These are phyloP conservation scores for Mimachlamys varia DNA, from an alignment of 2,888 invertebrate species.

Conservation along the genomic window DNA sequence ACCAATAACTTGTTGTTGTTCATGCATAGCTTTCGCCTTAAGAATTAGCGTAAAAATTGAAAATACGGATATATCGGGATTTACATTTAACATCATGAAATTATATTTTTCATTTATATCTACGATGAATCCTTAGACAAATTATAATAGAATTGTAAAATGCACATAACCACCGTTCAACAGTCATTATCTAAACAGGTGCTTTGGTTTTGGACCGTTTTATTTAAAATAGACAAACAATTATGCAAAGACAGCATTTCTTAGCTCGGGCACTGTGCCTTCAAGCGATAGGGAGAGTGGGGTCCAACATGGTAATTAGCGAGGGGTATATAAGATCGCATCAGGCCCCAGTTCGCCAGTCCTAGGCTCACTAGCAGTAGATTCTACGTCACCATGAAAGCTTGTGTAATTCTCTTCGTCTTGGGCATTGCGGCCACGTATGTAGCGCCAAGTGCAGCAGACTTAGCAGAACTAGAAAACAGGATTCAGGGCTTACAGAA, in stretches of 20 bases:
- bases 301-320: slow-evolving; percentile 4
- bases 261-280: background rate
- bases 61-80: no score
- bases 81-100: no score
- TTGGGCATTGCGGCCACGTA: slow-evolving; percentile 40
- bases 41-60: no score
- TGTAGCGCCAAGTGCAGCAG: slow-evolving; percentile 37
- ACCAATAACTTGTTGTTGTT: no score
- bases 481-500: slow-evolving; percentile 22
- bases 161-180: background rate
- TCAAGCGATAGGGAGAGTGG: background rate
- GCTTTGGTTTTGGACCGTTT: background rate
- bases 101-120: no score
- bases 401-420: slow-evolving; percentile 42
- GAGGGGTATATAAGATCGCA: background rate
- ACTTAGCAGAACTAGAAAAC: background rate
- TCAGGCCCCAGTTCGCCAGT: background rate
- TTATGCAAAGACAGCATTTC: slow-evolving; percentile 15
- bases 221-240: background rate
- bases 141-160: background rate
- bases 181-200: background rate
- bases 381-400: slow-evolving; percentile 39
- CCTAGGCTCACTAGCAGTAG: background rate
- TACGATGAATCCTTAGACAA: no score
- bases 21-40: no score